Evolutionary conservation across 2,888 invertebrate species (phyloP), one percentile per base, ranked within the genome.

Genomic region (Himalopsyche tibetana): DNA sequence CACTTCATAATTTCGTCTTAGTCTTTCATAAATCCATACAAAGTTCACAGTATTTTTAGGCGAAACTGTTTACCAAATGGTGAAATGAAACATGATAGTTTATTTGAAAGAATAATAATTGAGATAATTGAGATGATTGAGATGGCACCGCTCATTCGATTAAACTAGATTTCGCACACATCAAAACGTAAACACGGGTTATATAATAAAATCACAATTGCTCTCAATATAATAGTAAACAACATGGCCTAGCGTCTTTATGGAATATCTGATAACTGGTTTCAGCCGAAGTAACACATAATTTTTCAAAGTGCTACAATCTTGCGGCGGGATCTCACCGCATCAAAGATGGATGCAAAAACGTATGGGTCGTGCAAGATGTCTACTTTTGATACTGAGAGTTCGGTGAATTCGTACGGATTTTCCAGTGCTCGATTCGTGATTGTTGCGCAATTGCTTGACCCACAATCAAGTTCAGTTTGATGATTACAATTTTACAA

Each of bases 371-470:
- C 38, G 8, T 38, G 74, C 38, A 12, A 74, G 74, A 74, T 36
- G 19, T 28, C 12, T 6, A 5, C 28, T 19, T 74, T 36, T 74
- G 74, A 36, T 74, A 15, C 74, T 74, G 74, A 6, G 38, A 36
- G 38, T 36, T 38, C 15, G 74, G 36, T 74, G 74, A 74, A 63
- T 74, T 74, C 36, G 74, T 74, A 74, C 36, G 74, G 74, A 74
- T 36, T 74, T 74, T 36, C 74, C 38, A 74, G 36, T 36, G 36
- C 74, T 36, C 74, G 74, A 55, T 55, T 84, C 84, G 84, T 80
- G 84, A 36, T 55, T 80, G 82, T 85, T 85, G 85, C 85, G 85
- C 79, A 85, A 85, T 85, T 83, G 79, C 80, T 80, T 85, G 83
- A 85, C 85, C 85, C 83, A 85, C 80, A 74, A 74, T 74, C 74